Evolutionary conservation across 2,113 vertebrate genomes (phyloP).

Genomic region (Stigmatopora nigra): DNA sequence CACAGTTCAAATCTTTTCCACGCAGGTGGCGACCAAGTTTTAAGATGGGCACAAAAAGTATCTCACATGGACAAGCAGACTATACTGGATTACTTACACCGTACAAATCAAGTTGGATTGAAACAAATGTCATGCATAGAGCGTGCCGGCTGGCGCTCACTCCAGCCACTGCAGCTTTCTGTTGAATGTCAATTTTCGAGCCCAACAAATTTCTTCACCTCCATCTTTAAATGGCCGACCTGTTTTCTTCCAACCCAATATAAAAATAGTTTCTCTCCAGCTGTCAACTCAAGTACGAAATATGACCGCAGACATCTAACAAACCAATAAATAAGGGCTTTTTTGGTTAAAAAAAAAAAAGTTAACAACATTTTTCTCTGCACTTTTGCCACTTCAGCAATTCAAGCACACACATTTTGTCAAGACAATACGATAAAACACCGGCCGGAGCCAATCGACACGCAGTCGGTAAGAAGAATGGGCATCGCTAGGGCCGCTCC

Average conservation of each 20-base stretch:
- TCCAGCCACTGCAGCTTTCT: constrained; percentile 2
- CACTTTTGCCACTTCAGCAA: constrained; percentile 27
- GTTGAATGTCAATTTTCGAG: neutral
- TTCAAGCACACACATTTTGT: constrained; percentile 32
- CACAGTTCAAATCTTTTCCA: constrained; percentile 35
- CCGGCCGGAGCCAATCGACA: constrained; percentile 13
- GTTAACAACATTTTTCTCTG: constrained; percentile 34
- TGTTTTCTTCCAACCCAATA: neutral
- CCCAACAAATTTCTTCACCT: neutral
- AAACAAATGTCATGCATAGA: constrained; percentile 28
- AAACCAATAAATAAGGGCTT: constrained; percentile 53
- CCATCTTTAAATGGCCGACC: neutral
- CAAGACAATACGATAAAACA: constrained; percentile 34
- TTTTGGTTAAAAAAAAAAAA: constrained; percentile 51
- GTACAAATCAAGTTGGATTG: constrained; percentile 31
- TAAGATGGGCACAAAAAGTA: constrained; percentile 42
- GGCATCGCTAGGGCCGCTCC: constrained; percentile 26
- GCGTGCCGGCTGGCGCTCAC: constrained; percentile 7
- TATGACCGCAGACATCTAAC: constrained; percentile 35
- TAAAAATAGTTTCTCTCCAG: constrained; percentile 5
- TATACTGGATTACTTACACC: constrained; percentile 39
- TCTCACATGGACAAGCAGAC: constrained; percentile 45
- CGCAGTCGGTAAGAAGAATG: neutral
- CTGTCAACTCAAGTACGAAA: constrained; percentile 35
- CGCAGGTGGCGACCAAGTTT: constrained; percentile 18